Evolutionary conservation across 2,888 invertebrate genomes (phyloP), one percentile per base, ranked within the genome.

Genomic region (Synanthedon formicaeformis): DNA sequence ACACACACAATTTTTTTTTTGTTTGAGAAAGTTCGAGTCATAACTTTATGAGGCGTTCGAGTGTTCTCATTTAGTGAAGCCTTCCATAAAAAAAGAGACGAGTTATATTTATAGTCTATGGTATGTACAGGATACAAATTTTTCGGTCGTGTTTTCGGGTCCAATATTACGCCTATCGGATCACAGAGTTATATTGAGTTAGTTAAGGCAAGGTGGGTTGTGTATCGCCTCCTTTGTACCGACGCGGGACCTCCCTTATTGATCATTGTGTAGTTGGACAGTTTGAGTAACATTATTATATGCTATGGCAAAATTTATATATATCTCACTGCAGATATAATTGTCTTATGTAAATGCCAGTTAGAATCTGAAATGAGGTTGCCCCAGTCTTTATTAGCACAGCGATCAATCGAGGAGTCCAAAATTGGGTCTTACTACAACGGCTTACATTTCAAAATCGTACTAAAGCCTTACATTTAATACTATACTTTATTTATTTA

Each of bases 171-270:
- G 70, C 74, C 77, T 83, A 81, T 75, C 75, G 79, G 81, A 85
- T 86, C 85, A 86, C 85, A 86, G 85, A 80, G 79, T 81, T 81
- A 71, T 75, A 69, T 27, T 78, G 81, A 81, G 74, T 70, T 82
- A 81, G 73, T 70, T 82, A 84, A 83, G 85, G 85, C 84, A 83
- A 81, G 81, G 83, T 83, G 82, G 79, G 77, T 71, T 50, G 16
- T 73, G 66, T 70, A 68, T 67, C 69, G 71, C 66, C 65, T 63
- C 55, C 48, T 34, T 34, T 34, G 34, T 34, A 34, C 8, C 34
- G 10, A 34, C 34, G 34, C 34, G 34, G 34, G 34, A 34, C 10
- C 10, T 10, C 8, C 8, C 10, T 6, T 34, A 34, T 34, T 34
- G 2, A 34, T 34, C 34, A 3, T 34, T 34, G 34, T 10, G 34